Evolutionary conservation across 2,797 vertebrate genomes (phyloP).

Genomic region (Galaxias olidus): DNA sequence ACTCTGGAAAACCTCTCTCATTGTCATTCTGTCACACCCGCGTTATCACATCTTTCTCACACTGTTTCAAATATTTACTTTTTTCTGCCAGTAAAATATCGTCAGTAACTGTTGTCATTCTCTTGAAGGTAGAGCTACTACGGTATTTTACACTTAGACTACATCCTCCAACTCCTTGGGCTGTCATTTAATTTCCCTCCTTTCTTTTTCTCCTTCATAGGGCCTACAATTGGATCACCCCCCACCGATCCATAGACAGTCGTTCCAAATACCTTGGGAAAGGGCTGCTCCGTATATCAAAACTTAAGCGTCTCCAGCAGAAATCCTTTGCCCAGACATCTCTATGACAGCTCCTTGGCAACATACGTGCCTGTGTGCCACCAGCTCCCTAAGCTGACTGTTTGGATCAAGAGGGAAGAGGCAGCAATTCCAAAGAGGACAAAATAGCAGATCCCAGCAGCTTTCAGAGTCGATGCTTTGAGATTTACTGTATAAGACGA

Average conservation of each 20-base stretch:
- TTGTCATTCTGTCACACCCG: too few relatives aligned
- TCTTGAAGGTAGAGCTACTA: too few relatives aligned
- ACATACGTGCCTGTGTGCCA: constrained; percentile 71
- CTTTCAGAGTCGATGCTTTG: constrained; percentile 68
- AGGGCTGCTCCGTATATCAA: constrained; percentile 62
- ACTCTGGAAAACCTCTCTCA: too few relatives aligned
- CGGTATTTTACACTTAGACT: too few relatives aligned
- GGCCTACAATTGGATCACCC: constrained; percentile 61
- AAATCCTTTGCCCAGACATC: constrained; percentile 73
- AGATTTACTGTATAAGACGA: constrained; percentile 67
- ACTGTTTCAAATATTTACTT: too few relatives aligned
- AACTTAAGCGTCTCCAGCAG: constrained; percentile 64
- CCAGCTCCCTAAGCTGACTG: constrained; percentile 73
- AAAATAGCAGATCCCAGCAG: constrained; percentile 75
- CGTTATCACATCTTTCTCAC: too few relatives aligned
- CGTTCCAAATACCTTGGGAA: constrained; percentile 67
- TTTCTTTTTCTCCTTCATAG: constrained; percentile 27
- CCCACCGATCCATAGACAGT: constrained; percentile 50
- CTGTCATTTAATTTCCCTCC: too few relatives aligned
- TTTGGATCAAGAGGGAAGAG: constrained; percentile 76
- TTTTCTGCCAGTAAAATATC: too few relatives aligned
- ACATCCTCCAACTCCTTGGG: too few relatives aligned
- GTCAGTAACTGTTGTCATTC: too few relatives aligned
- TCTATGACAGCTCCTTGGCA: constrained; percentile 75
- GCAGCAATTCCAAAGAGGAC: constrained; percentile 74